Base-by-base conservation (phyloP, 2,888 invertebrate genomes). In the Orgyia antiqua region DNA sequence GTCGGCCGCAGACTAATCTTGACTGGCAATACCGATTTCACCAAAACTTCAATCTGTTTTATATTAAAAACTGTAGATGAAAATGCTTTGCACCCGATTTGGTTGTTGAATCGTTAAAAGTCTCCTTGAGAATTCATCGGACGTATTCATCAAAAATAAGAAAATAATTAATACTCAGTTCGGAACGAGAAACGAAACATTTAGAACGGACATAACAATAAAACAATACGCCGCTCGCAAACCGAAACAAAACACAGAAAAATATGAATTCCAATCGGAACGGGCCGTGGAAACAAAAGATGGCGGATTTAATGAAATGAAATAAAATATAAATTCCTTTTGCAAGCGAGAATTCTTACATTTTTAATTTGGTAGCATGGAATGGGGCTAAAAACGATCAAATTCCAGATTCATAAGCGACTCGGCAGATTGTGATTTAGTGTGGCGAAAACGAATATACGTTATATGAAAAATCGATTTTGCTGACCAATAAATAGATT, bases 301-400 rank as follows among this genome's bases (percentile, higher is more conserved):
- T 86, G 79, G 82, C 68, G 83, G 83, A 82, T 83, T 84, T 82
- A 83, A 82, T 82, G 79, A 80, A 86, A 86, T 83, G 77, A 82
- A 83, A 84, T 83, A 83, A 83, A 83, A 86, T 84, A 86, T 86
- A 83, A 80, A 83, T 82, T 74, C 80, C 77, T 76, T 76, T 72
- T 68, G 73, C 71, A 72, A 80, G 82, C 80, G 79, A 73, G 79
- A 78, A 84, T 83, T 84, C 84, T 83, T 84, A 79, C 86, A 84
- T 84, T 84, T 86, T 86, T 84, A 86, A 84, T 86, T 84, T 79
- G 77, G 71, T 66, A 64, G 65, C 64, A 62, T 61, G 74, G 78
- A 69, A 78, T 71, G 78, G 58, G 61, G 64, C 74, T 69, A 83
- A 83, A 83, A 86, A 86, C 78, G 68, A 55, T 49, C 71, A 70